Evolutionary conservation across 2,888 invertebrate genomes (phyloP).

Genomic region (Lasioglossum pauxillum): DNA sequence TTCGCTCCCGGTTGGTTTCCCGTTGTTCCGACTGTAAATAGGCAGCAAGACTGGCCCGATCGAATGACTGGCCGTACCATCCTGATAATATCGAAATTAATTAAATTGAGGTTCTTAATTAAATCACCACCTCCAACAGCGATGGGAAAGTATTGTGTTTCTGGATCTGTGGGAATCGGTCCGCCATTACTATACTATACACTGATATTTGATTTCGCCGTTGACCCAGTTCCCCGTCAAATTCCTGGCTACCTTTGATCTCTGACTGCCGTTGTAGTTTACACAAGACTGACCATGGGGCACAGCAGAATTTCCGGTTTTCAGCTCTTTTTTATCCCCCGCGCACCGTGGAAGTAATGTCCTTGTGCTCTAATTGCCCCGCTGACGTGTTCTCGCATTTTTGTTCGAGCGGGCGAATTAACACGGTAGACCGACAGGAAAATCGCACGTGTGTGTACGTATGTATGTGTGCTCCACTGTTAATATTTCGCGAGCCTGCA

Average conservation of each 20-base stretch:
- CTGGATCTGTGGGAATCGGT: background rate
- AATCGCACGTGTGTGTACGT: conserved; percentile 40
- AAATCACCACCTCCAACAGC: conserved; percentile 30
- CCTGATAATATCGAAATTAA: conserved; percentile 47
- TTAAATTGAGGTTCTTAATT: conserved; percentile 54
- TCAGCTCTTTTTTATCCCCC: conserved; percentile 10
- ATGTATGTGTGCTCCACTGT: conserved; percentile 19
- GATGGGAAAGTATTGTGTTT: conserved; percentile 40
- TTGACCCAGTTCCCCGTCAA: conserved; percentile 50
- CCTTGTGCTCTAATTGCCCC: conserved; percentile 66
- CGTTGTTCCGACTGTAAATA: conserved; percentile 33
- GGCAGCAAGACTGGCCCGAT: conserved; percentile 25
- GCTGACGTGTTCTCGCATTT: conserved; percentile 55
- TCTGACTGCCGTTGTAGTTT: conserved; percentile 48
- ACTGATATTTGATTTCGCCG: conserved; percentile 62
- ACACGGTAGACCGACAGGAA: conserved; percentile 55
- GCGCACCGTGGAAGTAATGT: conserved; percentile 28
- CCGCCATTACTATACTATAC: conserved; percentile 25
- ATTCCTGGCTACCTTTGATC: conserved; percentile 61
- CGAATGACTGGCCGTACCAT: background rate
- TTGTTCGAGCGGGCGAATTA: conserved; percentile 61
- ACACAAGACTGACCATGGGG: conserved; percentile 54
- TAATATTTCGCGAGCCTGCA: conserved; percentile 38
- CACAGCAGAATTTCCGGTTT: conserved; percentile 46
- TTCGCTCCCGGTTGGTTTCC: conserved; percentile 16